Conservation (phyloP, 2,113 vertebrate species). For the human region DNA sequence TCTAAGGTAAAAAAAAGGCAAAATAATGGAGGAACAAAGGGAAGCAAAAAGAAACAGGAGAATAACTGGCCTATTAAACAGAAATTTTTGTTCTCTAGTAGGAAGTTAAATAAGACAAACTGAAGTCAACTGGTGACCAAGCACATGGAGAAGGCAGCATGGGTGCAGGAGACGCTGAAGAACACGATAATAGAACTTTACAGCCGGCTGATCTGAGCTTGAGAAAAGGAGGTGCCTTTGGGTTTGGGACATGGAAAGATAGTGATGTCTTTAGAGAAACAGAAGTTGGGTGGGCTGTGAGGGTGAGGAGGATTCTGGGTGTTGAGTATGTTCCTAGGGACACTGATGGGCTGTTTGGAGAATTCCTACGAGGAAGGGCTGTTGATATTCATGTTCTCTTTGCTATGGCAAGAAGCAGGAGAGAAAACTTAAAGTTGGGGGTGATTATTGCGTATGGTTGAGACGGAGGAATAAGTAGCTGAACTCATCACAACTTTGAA, state of each 20-base stretch:
- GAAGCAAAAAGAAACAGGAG: background rate
- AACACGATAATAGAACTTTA: background rate
- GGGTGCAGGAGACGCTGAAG: background rate
- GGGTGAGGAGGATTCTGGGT: background rate
- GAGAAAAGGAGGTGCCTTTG: background rate
- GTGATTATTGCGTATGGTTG: background rate
- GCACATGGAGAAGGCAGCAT: background rate
- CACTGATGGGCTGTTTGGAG: too few species aligned
- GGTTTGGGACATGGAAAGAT: background rate
- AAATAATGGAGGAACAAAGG: background rate
- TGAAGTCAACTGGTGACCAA: background rate
- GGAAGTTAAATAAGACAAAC: background rate
- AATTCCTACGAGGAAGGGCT: background rate
- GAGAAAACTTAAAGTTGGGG: background rate
- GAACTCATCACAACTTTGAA: background rate
- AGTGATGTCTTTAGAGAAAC: background rate
- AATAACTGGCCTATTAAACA: background rate
- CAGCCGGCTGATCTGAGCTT: background rate
- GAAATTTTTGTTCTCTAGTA: background rate
- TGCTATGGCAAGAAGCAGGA: background rate
- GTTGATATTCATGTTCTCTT: background rate
- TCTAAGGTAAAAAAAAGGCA: background rate
- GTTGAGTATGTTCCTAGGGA: fast-evolving
- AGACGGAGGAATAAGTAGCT: background rate
- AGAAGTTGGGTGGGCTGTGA: background rate